Evolutionary conservation across 2,797 vertebrate genomes (phyloP).

Genomic region (Pseudopleuronectes americanus): DNA sequence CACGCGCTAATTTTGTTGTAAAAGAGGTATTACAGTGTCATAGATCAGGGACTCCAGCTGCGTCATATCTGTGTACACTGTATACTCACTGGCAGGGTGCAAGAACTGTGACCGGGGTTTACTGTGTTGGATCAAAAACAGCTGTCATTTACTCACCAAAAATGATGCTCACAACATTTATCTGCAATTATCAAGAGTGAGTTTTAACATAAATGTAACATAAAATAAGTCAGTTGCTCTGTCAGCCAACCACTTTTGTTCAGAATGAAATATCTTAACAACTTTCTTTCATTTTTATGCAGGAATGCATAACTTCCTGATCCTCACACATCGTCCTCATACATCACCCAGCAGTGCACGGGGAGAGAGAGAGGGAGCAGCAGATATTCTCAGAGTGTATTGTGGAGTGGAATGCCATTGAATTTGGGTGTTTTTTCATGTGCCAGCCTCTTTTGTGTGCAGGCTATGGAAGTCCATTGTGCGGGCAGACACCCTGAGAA

Average conservation of each 20-base stretch:
- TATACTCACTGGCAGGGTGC: too few relatives aligned
- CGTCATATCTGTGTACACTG: too few relatives aligned
- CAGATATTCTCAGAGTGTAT: constrained; percentile 74
- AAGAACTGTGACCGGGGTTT: too few relatives aligned
- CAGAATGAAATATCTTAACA: background rate
- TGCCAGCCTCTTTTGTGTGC: constrained; percentile 80
- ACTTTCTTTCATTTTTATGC: constrained; percentile 9
- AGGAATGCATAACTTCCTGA: constrained; percentile 49
- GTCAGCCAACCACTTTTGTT: background rate
- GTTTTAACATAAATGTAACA: too few relatives aligned
- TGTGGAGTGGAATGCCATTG: constrained; percentile 85
- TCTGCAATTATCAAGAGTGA: too few relatives aligned
- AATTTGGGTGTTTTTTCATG: constrained; percentile 82
- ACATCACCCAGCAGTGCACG: constrained; percentile 52
- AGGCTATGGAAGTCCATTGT: constrained; percentile 84
- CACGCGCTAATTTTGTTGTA: too few relatives aligned
- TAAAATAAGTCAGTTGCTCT: background rate
- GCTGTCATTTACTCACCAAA: too few relatives aligned
- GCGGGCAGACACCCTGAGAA: constrained; percentile 83
- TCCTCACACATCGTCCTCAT: constrained; percentile 54
- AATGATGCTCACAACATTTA: too few relatives aligned
- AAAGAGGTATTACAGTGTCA: too few relatives aligned
- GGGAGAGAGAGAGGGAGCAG: constrained; percentile 55
- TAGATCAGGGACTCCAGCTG: too few relatives aligned
- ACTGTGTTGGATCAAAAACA: too few relatives aligned